These are phyloP conservation scores for Liasis olivaceus DNA, from an alignment of 2,797 vertebrate species.

Conservation along the genomic window DNA sequence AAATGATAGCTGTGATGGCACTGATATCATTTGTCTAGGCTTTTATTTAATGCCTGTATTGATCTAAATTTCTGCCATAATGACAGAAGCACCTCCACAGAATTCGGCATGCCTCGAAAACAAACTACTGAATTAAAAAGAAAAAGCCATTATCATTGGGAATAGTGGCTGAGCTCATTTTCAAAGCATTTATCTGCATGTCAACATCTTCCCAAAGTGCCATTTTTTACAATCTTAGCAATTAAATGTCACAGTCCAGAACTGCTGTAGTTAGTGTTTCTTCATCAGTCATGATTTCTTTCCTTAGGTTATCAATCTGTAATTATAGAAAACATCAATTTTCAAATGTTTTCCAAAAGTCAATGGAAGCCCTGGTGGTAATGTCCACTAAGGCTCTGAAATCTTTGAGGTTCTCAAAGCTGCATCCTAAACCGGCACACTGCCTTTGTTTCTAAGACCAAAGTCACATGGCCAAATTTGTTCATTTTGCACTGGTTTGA, in stretches of 20 bases:
- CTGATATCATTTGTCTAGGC: constrained; percentile 53
- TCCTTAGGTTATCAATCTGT: constrained; percentile 19
- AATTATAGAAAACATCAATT: constrained; percentile 10
- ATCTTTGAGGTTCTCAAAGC: background rate
- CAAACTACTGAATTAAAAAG: constrained; percentile 43
- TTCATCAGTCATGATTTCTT: constrained; percentile 41
- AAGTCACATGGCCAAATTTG: background rate
- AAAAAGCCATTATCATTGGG: background rate
- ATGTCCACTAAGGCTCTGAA: constrained; percentile 15
- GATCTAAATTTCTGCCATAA: constrained; percentile 36
- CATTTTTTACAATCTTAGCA: constrained; percentile 35
- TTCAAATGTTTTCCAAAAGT: background rate
- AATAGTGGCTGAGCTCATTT: constrained; percentile 47
- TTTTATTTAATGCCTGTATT: constrained; percentile 60
- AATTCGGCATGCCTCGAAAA: constrained; percentile 54
- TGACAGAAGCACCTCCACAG: constrained; percentile 41
- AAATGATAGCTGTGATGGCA: constrained; percentile 34
- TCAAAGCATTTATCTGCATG: constrained; percentile 38
- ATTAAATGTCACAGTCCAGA: constrained; percentile 37
- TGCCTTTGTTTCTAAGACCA: background rate
- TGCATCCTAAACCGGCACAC: background rate
- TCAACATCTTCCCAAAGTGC: constrained; percentile 39
- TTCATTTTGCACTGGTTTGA: background rate
- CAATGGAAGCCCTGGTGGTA: constrained; percentile 18
- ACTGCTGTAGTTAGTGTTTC: constrained; percentile 40